Base-by-base conservation (phyloP, 2,113 vertebrate species). In the Muntiacus reevesi region DNA sequence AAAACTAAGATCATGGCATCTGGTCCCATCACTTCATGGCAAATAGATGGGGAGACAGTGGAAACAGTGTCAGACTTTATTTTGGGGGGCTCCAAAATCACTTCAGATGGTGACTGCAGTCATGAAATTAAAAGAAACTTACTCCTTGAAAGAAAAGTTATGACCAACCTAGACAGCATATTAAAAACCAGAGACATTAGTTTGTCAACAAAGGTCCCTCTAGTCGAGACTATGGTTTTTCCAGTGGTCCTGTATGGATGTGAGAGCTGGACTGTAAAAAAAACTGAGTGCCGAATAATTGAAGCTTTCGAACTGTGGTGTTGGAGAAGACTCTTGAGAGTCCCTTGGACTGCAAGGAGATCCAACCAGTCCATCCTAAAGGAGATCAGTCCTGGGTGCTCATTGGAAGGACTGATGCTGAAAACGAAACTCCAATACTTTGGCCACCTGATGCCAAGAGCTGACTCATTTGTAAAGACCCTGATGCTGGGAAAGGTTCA, bases 211-310 rank as follows among this genome's bases (percentile, higher is more conserved):
- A 67, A 36, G 17, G 0, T 67, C 33, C 1, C 0, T 67, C 17
- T 67, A 36, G 33, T 19, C 8, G 2, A 67, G 33, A 17, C 33
- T 67, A 36, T 67, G 33, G 2, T 67, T 67, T 67, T 21, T 5
- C 33, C 4, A 21, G 7, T 36, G 16, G 8, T 36, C 33, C 21
- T 21, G 33, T 67, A 36, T 67, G 33, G 64, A 67, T 67, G 16
- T 36, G 33, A 67, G 16, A 19, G 33, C 4, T 36, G 17, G 64
- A 36, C 17, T 67, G 8, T 36, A 9, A 67, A 67, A 33, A 67
- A 36, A 67, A 0, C 9, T 36, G 17, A 36, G 8, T 1, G 0
- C 33, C 0, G 0, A n/a, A 67, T 33, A 67, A 36, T 10, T 36
- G 17, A 67, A 10, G 33, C 16, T 67, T 67, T n/a, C 2, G 16